These are phyloP conservation scores for Pangasius djambal DNA, from an alignment of 2,797 vertebrate species.

Conservation along the genomic window DNA sequence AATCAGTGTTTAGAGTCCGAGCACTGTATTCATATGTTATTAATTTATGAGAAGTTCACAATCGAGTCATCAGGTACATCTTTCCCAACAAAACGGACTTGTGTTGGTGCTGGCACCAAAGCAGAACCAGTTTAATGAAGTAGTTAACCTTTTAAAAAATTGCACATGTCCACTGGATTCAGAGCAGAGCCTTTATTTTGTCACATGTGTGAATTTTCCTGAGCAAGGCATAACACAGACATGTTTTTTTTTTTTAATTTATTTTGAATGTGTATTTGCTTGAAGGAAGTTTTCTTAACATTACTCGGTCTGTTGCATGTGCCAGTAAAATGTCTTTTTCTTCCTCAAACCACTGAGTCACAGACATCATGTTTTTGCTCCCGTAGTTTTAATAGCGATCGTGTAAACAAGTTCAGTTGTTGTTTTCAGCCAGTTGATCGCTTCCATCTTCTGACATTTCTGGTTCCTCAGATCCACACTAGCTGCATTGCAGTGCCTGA, in stretches of 20 bases:
- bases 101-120: not conserved
- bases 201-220: not conserved
- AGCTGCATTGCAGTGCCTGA: not conserved
- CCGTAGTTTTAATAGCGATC: not conserved
- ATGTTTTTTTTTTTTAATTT: not conserved
- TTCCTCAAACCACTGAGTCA: not conserved
- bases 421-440: not conserved
- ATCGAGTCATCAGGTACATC: not conserved
- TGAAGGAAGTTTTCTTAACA: slow-evolving; percentile 1
- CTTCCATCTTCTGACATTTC: slow-evolving; percentile 3
- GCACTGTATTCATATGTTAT: not conserved
- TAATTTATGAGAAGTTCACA: not conserved
- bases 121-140: not conserved
- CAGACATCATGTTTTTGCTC: not conserved
- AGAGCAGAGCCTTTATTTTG: not conserved
- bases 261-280: not conserved
- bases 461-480: not conserved
- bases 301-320: not conserved
- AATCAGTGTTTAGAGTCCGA: not conserved
- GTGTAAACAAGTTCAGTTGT: not conserved
- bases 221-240: not conserved
- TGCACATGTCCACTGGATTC: not conserved
- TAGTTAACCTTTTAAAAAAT: not conserved
- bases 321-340: slow-evolving; percentile 3
- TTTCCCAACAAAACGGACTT: not conserved